Base-by-base conservation (phyloP, 2,113 vertebrate species). In the Tetrao urogallus region DNA sequence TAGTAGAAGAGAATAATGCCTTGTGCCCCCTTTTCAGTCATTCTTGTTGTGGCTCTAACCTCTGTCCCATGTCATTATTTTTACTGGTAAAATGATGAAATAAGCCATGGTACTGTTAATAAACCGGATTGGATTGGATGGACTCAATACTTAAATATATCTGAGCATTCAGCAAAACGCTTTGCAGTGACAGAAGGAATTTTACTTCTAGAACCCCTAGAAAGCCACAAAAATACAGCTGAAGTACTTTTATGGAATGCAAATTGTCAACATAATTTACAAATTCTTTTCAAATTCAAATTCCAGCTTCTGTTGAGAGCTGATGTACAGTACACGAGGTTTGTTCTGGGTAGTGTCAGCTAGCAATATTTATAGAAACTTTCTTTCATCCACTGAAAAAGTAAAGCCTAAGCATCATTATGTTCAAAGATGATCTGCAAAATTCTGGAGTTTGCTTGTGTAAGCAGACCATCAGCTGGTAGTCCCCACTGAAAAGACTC, bases 201-300 rank as follows among this genome's bases (percentile, higher is more conserved):
- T 92, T 91, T 82, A 84, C 57, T 94, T 78, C 82, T 66, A 69
- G 90, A 78, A 95, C 82, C 54, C 73, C 85, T 61, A 80, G 54
- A 74, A 94, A 83, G 80, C 61, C 76, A 83, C n/a, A 38, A n/a
- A 94, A 95, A 90, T 82, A 82, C 70, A 91, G 90, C 90, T 84
- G 90, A 95, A 88, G 45, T 65, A 42, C 43, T 94, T 92, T 72
- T 45, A 73, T 66, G 61, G 86, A 93, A 95, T 93, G 90, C 80
- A 97, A 91, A 91, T 83, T 67, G 75, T 82, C 93, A 94, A 90
- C 73, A 76, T 72, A 45, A 94, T 92, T 90, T 95, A 91, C 80
- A 78, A 95, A 94, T 86, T 76, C 80, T 83, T 96, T 97, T 95
- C 88, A 95, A 92, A 96, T 91, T 96, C 89, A 94, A 91, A 95